Evolutionary conservation across 2,888 invertebrate genomes (phyloP).

Genomic region (Paralinhomoeus sp.): DNA sequence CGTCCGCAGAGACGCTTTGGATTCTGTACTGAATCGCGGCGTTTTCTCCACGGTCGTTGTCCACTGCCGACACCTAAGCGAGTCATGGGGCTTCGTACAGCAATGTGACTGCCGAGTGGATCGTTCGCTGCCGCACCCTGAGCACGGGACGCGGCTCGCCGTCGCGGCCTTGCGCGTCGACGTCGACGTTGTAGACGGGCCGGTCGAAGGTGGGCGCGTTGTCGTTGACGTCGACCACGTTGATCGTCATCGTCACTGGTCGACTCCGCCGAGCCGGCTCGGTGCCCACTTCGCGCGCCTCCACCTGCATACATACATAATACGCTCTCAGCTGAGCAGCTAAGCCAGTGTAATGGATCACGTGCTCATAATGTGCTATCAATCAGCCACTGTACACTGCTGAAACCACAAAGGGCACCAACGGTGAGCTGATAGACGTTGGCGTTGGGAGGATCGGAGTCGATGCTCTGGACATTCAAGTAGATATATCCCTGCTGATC

Average conservation of each 20-base stretch:
- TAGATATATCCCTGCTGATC: slow-evolving; percentile 23
- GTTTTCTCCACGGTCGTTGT: slow-evolving; percentile 13
- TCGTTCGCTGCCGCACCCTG: slow-evolving; percentile 3
- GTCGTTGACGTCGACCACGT: slow-evolving; percentile 21
- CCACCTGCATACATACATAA: slow-evolving; percentile 11
- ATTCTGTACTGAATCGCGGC: slow-evolving; percentile 6
- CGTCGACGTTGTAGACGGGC: too few relatives aligned
- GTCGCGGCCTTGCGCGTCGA: too few relatives aligned
- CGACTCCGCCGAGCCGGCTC: slow-evolving; percentile 16
- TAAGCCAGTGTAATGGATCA: too few relatives aligned
- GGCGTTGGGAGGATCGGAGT: slow-evolving; percentile 20
- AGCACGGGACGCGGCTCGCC: slow-evolving; percentile 3
- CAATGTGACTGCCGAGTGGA: too few relatives aligned
- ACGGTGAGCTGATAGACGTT: slow-evolving; percentile 20
- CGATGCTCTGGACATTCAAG: slow-evolving; percentile 18
- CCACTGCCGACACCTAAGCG: slow-evolving; percentile 13
- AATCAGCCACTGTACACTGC: too few relatives aligned
- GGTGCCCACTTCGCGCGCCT: slow-evolving; percentile 24
- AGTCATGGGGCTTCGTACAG: not conserved
- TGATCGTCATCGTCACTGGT: slow-evolving; percentile 20
- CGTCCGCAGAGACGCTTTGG: slow-evolving; percentile 16
- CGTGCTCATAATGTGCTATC: too few relatives aligned
- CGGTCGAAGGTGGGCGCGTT: slow-evolving; percentile 15
- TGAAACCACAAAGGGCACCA: not conserved
- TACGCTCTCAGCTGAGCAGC: too few relatives aligned